Conservation (phyloP, 2,797 vertebrate genomes). For the Mus spretus region DNA sequence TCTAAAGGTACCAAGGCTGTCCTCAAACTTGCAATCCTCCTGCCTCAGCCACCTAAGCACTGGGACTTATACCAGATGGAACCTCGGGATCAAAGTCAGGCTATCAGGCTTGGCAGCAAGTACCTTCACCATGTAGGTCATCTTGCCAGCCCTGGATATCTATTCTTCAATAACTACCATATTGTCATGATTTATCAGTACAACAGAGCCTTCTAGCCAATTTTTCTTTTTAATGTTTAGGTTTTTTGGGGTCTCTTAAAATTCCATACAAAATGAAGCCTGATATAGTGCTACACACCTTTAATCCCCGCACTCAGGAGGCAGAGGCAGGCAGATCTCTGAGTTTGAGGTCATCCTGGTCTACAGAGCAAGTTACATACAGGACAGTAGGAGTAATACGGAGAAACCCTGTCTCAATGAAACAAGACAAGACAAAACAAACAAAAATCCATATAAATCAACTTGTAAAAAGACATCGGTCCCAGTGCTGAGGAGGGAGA, state of each 20-base stretch:
- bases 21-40: not conserved
- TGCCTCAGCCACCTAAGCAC: not conserved
- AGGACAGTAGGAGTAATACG: not conserved
- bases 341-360: not conserved
- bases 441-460: not conserved
- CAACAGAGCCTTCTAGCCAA: no score
- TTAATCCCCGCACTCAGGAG: not conserved
- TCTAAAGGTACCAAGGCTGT: not conserved
- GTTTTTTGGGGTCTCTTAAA: not conserved
- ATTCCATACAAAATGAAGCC: not conserved
- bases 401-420: not conserved
- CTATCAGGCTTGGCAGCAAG: not conserved
- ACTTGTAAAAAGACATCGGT: not conserved
- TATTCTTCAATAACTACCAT: not conserved
- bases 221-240: not conserved
- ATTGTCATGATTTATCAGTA: not conserved
- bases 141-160: not conserved
- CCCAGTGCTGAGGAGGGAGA: not conserved
- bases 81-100: not conserved
- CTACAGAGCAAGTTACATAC: not conserved
- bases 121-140: not conserved
- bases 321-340: not conserved
- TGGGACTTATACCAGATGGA: not conserved
- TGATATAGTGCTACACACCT: not conserved
- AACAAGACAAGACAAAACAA: not conserved